Percentiles rank a stretch among this genome's conserved stretches.
phyloP scores from a whole-genome alignment of 2,888 invertebrate genomes.

The Digitonthophagus gazella region DNA sequence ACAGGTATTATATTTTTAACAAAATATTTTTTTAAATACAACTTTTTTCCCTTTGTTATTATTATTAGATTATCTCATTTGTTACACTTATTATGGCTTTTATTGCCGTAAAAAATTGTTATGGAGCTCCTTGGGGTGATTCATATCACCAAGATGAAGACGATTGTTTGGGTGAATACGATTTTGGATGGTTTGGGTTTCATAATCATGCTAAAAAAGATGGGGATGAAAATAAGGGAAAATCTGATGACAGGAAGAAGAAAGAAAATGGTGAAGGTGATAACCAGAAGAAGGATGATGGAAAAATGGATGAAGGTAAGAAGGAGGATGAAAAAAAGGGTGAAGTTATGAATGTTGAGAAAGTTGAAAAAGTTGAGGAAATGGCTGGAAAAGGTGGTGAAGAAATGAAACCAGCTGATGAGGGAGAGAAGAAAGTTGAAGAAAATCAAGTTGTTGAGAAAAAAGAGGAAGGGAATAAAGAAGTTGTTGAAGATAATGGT shows the following conservation, averaged over 20 bases:
- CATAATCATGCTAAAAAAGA: not conserved
- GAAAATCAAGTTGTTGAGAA: not conserved
- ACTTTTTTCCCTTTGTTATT: not conserved
- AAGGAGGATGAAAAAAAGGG: not conserved
- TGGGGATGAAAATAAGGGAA: not conserved
- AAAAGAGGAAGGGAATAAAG: not conserved
- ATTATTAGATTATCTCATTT: not conserved
- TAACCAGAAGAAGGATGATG: not conserved
- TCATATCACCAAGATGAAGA: not conserved
- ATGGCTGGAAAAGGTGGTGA: not conserved
- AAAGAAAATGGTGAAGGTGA: not conserved
- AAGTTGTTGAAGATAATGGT: not conserved
- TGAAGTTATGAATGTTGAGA: no score
- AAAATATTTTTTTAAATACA: not conserved
- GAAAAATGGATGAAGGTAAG: not conserved
- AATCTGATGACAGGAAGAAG: not conserved
- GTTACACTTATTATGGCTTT: not conserved
- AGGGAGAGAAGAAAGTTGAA: not conserved
- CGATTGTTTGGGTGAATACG: not conserved
- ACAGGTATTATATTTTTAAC: not conserved
- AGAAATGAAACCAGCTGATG: not conserved
- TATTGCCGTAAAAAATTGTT: not conserved
- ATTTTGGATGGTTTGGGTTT: not conserved
- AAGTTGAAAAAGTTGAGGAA: not conserved
- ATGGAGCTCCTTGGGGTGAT: not conserved